Evolutionary conservation across 2,113 vertebrate genomes (phyloP).

Genomic region (Pomatorhinus ruficollis): DNA sequence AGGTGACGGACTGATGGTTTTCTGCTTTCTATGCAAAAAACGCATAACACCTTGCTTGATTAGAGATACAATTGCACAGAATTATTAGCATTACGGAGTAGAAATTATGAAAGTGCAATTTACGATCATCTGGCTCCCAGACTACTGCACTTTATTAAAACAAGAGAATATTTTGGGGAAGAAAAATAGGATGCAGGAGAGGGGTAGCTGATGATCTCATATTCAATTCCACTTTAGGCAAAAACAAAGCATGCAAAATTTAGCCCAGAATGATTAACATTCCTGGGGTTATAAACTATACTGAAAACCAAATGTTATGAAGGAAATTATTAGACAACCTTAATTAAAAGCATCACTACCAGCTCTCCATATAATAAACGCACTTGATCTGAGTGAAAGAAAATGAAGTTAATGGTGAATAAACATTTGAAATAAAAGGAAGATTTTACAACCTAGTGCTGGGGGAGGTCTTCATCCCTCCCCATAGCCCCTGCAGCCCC

Average conservation of each 20-base stretch:
- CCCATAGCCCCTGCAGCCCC: rapidly evolving
- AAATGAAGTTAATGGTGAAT: background rate
- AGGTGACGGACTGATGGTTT: slow-evolving; percentile 15
- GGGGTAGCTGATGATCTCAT: background rate
- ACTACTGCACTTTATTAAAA: background rate
- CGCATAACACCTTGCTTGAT: slow-evolving; percentile 37
- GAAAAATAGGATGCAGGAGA: background rate
- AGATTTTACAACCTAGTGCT: background rate
- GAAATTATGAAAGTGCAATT: slow-evolving; percentile 35
- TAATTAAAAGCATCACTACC: slow-evolving; percentile 8
- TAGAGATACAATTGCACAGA: slow-evolving; percentile 30
- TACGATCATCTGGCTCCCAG: slow-evolving; percentile 15
- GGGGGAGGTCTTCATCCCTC: background rate
- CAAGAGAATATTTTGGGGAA: background rate
- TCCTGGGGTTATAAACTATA: background rate
- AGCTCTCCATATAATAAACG: background rate
- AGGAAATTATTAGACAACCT: slow-evolving; percentile 1
- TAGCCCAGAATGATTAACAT: background rate
- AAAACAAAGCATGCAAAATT: slow-evolving; percentile 17
- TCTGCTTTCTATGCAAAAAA: slow-evolving; percentile 45
- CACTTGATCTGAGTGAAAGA: background rate
- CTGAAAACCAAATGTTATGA: background rate
- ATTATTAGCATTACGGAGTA: slow-evolving; percentile 46
- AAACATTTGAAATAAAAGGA: background rate
- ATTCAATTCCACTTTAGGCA: slow-evolving; percentile 4